Evolutionary conservation across 2,113 vertebrate species (phyloP), one percentile per base, ranked within the genome.

Genomic region (Brevimyrus niger): DNA sequence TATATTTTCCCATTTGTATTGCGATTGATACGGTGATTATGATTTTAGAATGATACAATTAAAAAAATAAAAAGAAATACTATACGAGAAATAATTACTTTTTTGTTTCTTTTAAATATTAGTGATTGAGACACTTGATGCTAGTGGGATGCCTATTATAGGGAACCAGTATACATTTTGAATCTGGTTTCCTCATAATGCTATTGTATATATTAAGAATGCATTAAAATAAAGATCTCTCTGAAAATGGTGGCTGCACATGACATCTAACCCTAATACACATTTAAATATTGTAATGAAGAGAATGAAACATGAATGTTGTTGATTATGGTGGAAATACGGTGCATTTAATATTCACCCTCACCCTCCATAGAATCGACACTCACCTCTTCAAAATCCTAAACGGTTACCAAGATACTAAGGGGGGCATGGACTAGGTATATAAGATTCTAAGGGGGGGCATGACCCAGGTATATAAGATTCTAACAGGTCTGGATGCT

Each of bases 341-440:
- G 17, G 31, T 38, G 23, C 31, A 13, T 35, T 38, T 38, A 38
- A 76, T 38, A 94, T 23, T 91, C 84, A 48, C 90, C 89, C 44
- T 89, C 89, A 23, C 90, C 90, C 73, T 91, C 89, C 38, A 90
- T 44, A 13, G 90, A 90, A 50, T 91, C 87, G 6, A 91, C 89
- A 38, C 89, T 89, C 58, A 89, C 90, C 87, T 91, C 89, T 42
- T 91, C 90, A 61, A 90, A 91, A 91, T 91, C 90, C 76, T 21
- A 55, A 55, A 55, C 5, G 53, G 51, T 5, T 55, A 55, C 5
- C 4, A 53, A 53, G 3, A 53, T 53, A 53, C 53, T 55, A 21
- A 55, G 17, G 53, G 19, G 19, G 19, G 53, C 53, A 21, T 55
- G 53, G 21, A 55, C 19, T 55, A 55, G 53, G 1, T 21, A 55